Evolutionary conservation across 1,140 invertebrate genomes (phyloP), one percentile per base, ranked within the genome.

Genomic region (Gryon sp.): DNA sequence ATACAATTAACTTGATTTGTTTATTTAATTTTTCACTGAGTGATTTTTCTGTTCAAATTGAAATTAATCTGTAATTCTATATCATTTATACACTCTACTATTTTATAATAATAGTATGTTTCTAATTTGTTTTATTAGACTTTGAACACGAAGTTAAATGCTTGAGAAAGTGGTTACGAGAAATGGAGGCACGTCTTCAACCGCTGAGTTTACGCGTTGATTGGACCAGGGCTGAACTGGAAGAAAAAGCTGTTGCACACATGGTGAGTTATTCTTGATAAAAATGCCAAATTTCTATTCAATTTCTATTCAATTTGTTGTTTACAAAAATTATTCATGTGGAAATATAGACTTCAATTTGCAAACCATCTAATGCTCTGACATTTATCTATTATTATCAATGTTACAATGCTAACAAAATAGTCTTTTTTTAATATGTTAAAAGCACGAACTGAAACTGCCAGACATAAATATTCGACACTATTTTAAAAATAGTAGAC

Each of bases 101-200:
- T n/a, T n/a, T n/a, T n/a, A n/a, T n/a, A 24, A 24, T 24, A 24
- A 24, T 24, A 24, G 7, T 24, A 7, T 24, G 7, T 4, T 4
- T 32, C n/a, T 7, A 32, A 32, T 32, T 32, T 32, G 5, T 4
- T n/a, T n/a, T 12, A n/a, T 63, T 66, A 94, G 93, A 94, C 84
- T 90, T 93, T 11, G 91, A 92, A 18, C 92, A 93, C 69, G 93
- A 94, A 85, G 90, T 94, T 9, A 91, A 92, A 32, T 93, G 92
- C 81, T 87, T 96, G 34, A 85, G 90, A 50, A 90, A 90, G 76
- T 91, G 90, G 90, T 70, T 91, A 32, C 88, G 89, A 19, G 90
- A 91, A 66, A 91, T 93, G 88, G 93, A 94, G 82, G 89, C 90
- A 11, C 90, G 92, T 41, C 86, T 94, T 40, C 91, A 92, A 59